These are phyloP conservation scores for Antennarius maculatus DNA, from an alignment of 2,797 vertebrate genomes.

Conservation along the genomic window DNA sequence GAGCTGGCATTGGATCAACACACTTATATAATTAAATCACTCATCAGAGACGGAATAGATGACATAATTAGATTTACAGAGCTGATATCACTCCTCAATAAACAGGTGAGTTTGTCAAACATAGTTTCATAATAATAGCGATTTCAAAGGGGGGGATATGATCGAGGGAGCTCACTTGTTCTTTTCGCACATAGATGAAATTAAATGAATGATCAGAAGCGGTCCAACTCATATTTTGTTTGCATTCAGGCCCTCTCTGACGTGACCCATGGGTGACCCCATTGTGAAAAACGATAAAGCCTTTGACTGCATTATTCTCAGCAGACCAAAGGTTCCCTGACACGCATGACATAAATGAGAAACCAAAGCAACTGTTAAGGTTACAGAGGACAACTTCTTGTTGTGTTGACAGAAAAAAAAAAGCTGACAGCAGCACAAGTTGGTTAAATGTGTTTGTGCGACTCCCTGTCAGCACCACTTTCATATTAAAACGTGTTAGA, in stretches of 20 bases:
- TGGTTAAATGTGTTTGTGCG: background rate
- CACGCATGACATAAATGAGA: constrained; percentile 17
- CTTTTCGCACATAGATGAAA: constrained; percentile 57
- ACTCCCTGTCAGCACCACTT: constrained; percentile 13
- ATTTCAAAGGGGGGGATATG: constrained; percentile 60
- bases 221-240: constrained; percentile 6
- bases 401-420: constrained; percentile 23
- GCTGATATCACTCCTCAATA: constrained; percentile 70
- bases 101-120: constrained; percentile 79
- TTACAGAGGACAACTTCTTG: constrained; percentile 29
- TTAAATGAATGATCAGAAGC: constrained; percentile 43
- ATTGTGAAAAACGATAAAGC: constrained; percentile 21
- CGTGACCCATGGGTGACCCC: constrained; percentile 21
- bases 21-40: constrained; percentile 84
- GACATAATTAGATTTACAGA: constrained; percentile 86
- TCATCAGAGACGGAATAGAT: constrained; percentile 85
- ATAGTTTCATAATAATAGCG: constrained; percentile 74
- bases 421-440: constrained; percentile 9
- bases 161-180: constrained; percentile 39
- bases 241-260: constrained; percentile 19
- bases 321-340: constrained; percentile 23
- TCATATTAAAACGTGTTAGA: constrained; percentile 44
- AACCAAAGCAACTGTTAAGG: constrained; percentile 39
- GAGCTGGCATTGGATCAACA: constrained; percentile 77
- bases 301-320: constrained; percentile 19